Evolutionary conservation across 2,797 vertebrate genomes (phyloP).

Genomic region (Potorous gilbertii): DNA sequence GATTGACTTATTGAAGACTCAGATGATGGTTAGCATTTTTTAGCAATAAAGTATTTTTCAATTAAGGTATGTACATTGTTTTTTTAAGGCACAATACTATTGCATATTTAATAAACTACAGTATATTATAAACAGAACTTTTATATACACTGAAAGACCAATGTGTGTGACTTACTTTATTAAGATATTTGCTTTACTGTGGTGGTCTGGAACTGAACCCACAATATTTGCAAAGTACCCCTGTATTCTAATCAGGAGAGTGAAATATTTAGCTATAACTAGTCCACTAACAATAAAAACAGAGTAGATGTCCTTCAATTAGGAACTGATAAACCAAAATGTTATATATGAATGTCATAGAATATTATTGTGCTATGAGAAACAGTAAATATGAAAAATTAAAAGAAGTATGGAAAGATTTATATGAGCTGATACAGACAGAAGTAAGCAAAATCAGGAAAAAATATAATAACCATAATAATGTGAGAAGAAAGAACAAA

Average conservation of each 20-base stretch:
- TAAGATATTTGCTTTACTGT: neutral
- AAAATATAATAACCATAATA: neutral
- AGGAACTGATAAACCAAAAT: neutral
- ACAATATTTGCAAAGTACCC: neutral
- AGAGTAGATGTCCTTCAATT: no score
- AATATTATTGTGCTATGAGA: neutral
- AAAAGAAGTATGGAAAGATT: neutral
- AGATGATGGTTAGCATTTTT: neutral
- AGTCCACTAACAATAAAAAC: neutral
- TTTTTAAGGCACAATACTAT: neutral
- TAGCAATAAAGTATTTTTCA: neutral
- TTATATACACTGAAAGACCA: neutral
- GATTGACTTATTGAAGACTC: neutral
- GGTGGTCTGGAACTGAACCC: neutral
- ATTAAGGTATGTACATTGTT: no score
- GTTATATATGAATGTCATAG: neutral
- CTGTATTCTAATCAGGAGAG: no score
- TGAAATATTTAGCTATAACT: no score
- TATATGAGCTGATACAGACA: neutral
- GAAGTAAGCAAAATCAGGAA: neutral
- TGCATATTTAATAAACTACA: neutral
- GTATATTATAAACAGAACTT: neutral
- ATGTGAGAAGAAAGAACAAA: neutral
- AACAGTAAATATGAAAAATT: neutral
- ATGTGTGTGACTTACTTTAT: neutral